A percentile compares a stretch with the other conserved stretches of the same genome.
These are phyloP conservation scores for Epicauta chinensis DNA, from an alignment of 1,140 invertebrate species.

Conservation along the genomic window DNA sequence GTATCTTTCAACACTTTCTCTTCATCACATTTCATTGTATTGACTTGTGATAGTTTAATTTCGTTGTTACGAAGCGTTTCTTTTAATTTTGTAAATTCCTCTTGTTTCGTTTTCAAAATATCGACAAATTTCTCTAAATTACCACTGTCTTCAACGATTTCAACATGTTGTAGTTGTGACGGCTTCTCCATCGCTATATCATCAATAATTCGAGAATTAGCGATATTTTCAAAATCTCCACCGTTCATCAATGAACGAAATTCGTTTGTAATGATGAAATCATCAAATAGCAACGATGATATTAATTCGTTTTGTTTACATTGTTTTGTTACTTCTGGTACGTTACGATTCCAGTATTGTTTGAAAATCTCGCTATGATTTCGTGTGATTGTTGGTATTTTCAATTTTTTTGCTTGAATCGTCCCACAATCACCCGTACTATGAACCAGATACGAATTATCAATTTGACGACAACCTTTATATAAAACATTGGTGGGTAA, in stretches of 20 bases:
- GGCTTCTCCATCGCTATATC: constrained; percentile 1
- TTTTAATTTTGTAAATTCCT: constrained; percentile 40
- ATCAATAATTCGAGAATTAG: constrained; percentile 1
- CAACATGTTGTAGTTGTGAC: not conserved
- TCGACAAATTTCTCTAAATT: constrained; percentile 12
- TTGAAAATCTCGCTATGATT: constrained; percentile 36
- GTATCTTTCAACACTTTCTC: constrained; percentile 42
- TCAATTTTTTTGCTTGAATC: constrained; percentile 23
- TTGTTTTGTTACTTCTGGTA: constrained; percentile 49
- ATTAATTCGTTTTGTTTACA: constrained; percentile 43
- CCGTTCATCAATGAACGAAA: constrained; percentile 5
- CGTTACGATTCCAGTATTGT: constrained; percentile 46
- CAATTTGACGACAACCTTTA: constrained; percentile 25
- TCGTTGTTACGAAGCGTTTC: constrained; percentile 38
- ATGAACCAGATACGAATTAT: constrained; percentile 23
- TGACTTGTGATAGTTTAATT: constrained; percentile 38
- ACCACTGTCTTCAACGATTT: constrained; percentile 11
- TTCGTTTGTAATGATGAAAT: constrained; percentile 22
- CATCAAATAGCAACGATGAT: constrained; percentile 45
- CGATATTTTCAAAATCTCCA: not conserved
- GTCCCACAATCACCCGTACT: constrained; percentile 33
- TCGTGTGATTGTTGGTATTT: constrained; percentile 7
- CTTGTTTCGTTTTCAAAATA: constrained; percentile 31
- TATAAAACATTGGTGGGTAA: constrained; percentile 28
- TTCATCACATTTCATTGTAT: constrained; percentile 40